A percentile compares a stretch with the other conserved stretches of the same genome.
Evolutionary conservation across 1,140 invertebrate species (phyloP).

Genomic region (Scaptodrosophila lebanonensis): DNA sequence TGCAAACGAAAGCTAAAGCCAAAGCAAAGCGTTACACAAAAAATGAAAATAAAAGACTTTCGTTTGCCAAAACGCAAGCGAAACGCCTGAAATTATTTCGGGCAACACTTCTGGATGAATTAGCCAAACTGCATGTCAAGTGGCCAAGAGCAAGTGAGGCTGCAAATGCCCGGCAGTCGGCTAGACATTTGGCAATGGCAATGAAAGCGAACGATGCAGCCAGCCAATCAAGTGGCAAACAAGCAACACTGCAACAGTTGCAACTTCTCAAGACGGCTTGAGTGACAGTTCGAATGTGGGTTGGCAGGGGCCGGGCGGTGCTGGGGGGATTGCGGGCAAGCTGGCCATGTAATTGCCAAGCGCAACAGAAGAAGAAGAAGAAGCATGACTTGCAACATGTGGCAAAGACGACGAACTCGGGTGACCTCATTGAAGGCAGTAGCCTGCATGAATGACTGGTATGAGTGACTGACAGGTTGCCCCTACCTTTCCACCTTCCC

Average conservation of each 20-base stretch:
- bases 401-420: constrained; percentile 39
- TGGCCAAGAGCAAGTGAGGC: constrained; percentile 38
- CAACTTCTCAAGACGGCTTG: constrained; percentile 27
- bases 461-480: too few species aligned
- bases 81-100: constrained; percentile 70
- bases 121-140: constrained; percentile 63
- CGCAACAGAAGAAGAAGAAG: not conserved
- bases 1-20: constrained; percentile 24
- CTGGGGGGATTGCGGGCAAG: too few species aligned
- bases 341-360: constrained; percentile 37
- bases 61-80: constrained; percentile 34
- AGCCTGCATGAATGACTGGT: not conserved
- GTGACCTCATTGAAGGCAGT: constrained; percentile 36
- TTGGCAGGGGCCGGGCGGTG: constrained; percentile 30
- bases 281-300: constrained; percentile 56
- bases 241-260: constrained; percentile 15
- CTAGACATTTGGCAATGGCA: constrained; percentile 55
- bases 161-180: constrained; percentile 14
- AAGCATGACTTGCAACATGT: constrained; percentile 1
- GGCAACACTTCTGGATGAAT: constrained; percentile 66
- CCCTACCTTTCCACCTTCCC: too few species aligned
- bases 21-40: constrained; percentile 13
- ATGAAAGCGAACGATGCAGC: constrained; percentile 63
- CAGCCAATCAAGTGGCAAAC: constrained; percentile 55
- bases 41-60: constrained; percentile 51